Conservation (phyloP, 2,888 invertebrate species). For the Colletes collaris region DNA sequence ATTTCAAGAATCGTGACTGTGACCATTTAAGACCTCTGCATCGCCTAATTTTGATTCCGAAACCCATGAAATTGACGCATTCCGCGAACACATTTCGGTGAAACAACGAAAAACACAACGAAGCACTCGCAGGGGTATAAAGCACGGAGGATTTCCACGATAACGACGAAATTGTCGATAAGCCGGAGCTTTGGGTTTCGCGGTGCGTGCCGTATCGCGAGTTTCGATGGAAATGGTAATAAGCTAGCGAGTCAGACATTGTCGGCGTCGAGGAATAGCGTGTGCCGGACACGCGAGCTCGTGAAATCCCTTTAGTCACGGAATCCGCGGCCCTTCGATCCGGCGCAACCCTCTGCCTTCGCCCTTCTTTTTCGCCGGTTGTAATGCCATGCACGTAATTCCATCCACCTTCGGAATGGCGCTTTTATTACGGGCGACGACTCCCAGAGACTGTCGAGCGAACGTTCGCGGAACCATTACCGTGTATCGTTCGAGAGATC, state of each 20-base stretch:
- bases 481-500: conserved; percentile 39
- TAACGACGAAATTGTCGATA: conserved; percentile 44
- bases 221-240: conserved; percentile 65
- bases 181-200: conserved; percentile 5
- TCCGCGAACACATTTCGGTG: too few species aligned
- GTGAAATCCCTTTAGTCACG: conserved; percentile 66
- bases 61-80: too few species aligned
- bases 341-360: conserved; percentile 7
- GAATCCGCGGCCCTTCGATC: conserved; percentile 59
- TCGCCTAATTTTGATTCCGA: too few species aligned
- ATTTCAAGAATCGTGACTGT: too few species aligned
- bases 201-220: conserved; percentile 59
- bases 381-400: conserved; percentile 68
- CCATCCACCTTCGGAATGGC: conserved; percentile 57
- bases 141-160: conserved; percentile 17
- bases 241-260: conserved; percentile 61
- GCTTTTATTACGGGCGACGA: conserved; percentile 46
- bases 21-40: too few species aligned
- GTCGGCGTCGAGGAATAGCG: conserved; percentile 28
- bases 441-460: conserved; percentile 13
- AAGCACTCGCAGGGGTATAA: not conserved
- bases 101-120: not conserved
- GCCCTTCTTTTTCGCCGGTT: conserved; percentile 27
- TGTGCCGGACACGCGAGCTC: conserved; percentile 56
- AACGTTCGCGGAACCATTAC: conserved; percentile 38